Evolutionary conservation across 2,888 invertebrate species (phyloP), one percentile per base, ranked within the genome.

Genomic region (Deilephila elpenor): DNA sequence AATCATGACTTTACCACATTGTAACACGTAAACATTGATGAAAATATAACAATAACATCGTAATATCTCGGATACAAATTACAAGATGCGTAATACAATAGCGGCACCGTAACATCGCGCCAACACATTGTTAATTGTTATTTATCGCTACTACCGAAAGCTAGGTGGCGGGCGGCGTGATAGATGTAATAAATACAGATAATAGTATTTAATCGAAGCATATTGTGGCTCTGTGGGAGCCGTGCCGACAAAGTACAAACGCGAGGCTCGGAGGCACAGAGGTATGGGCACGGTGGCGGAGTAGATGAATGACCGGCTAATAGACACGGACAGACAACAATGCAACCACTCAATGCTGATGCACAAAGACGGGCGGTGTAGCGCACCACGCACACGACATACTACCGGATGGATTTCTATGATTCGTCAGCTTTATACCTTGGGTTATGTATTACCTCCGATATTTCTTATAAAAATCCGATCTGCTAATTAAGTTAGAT

Each of bases 111-210:
- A 71, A 71, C 71, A 71, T 44, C 75, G 76, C 67, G 25, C 20
- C 51, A 51, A 67, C 72, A 80, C 76, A 80, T 75, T 77, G 72
- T 77, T 78, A 76, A 75, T 75, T 77, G 78, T 73, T 60, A 83
- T 82, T 82, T 80, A 79, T 70, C 80, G 78, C 77, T 75, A 76
- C 78, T 78, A 79, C 75, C 81, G 80, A 78, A 82, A 78, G 74
- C 79, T 76, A 78, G 77, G 80, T 79, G 83, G 82, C 44, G 62
- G n/a, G 62, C 83, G 84, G 84, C 82, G 75, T 84, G 84, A 87
- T 85, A 87, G 85, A 86, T 85, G 88, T 88, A 89, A 88, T 89
- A 89, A 89, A 89, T 88, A 88, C 86, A 87, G 85, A 88, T 90
- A 90, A 90, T 90, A 83, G 89, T 86, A 85, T 84, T 85, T 89